phyloP scores from a whole-genome alignment of 2,113 vertebrate species.

The Chunga burmeisteri region DNA sequence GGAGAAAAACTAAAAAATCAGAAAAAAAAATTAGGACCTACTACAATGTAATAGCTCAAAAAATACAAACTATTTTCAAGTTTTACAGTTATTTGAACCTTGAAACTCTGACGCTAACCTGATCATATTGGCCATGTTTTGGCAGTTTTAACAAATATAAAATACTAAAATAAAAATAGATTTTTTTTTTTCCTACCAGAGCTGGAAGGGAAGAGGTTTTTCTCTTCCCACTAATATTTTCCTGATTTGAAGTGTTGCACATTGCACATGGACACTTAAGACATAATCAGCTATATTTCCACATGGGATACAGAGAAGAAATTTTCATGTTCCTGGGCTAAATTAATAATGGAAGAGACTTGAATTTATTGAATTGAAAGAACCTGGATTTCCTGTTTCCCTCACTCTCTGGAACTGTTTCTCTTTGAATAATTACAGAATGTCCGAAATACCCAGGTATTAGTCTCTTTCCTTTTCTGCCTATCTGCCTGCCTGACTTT shows the following conservation, averaged over 20 bases:
- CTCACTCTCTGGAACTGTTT: background rate
- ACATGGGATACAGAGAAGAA: background rate
- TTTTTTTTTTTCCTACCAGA: background rate
- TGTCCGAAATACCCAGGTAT: background rate
- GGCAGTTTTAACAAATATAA: background rate
- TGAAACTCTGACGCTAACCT: background rate
- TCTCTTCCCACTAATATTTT: background rate
- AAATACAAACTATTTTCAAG: background rate
- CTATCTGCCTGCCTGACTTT: background rate
- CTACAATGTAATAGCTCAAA: background rate
- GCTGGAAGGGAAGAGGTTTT: background rate
- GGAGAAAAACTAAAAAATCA: background rate
- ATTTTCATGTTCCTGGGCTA: background rate
- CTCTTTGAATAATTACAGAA: background rate
- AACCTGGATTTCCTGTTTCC: background rate
- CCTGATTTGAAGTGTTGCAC: background rate
- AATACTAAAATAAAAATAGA: background rate
- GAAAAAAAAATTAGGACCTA: fast-evolving
- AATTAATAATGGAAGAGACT: background rate
- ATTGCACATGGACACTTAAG: background rate
- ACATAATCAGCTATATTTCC: background rate
- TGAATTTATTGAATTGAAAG: background rate
- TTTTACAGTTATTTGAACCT: background rate
- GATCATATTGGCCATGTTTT: background rate
- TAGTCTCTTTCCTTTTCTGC: background rate